A percentile compares a stretch with the other conserved stretches of the same genome.
Evolutionary conservation across 2,888 invertebrate species (phyloP).

Genomic region (Oxyteleia sp.): DNA sequence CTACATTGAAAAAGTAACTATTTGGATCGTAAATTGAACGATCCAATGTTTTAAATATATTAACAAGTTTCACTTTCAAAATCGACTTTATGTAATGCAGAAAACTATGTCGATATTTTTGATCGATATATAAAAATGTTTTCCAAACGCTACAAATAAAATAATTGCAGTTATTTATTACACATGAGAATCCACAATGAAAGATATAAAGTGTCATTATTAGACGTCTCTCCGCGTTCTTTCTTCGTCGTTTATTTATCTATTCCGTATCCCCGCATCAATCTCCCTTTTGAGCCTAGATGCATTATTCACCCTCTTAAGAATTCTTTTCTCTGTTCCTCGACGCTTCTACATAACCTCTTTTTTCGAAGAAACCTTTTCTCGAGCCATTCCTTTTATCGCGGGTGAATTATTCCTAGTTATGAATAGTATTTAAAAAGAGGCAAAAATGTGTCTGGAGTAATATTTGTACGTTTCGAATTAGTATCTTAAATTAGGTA

Average conservation of each 20-base stretch:
- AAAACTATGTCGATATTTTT: too few relatives aligned
- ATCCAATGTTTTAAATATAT: too few relatives aligned
- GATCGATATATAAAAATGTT: too few relatives aligned
- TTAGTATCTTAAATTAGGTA: too few relatives aligned
- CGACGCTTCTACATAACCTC: constrained; percentile 19
- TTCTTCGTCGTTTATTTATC: constrained; percentile 40
- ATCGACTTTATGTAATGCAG: too few relatives aligned
- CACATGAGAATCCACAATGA: neutral
- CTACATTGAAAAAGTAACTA: too few relatives aligned
- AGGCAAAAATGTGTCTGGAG: constrained; percentile 10
- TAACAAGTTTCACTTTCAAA: too few relatives aligned
- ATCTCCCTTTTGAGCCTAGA: constrained; percentile 30
- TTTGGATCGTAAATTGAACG: too few relatives aligned
- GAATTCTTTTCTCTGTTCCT: constrained; percentile 17
- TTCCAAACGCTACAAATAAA: too few relatives aligned
- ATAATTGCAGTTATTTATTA: too few relatives aligned
- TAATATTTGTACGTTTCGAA: neutral
- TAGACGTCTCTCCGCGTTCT: neutral
- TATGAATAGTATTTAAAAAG: constrained; percentile 39
- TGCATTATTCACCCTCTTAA: constrained; percentile 52
- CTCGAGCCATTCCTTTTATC: constrained; percentile 32
- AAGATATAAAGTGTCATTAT: constrained; percentile 6
- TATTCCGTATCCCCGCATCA: constrained; percentile 26
- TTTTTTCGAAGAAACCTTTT: constrained; percentile 44
- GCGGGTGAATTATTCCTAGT: constrained; percentile 30